Percentiles rank a stretch among this genome's conserved stretches.
These are phyloP conservation scores for Coptodon bakossiorum DNA, from an alignment of 2,113 vertebrate genomes.

Conservation along the genomic window DNA sequence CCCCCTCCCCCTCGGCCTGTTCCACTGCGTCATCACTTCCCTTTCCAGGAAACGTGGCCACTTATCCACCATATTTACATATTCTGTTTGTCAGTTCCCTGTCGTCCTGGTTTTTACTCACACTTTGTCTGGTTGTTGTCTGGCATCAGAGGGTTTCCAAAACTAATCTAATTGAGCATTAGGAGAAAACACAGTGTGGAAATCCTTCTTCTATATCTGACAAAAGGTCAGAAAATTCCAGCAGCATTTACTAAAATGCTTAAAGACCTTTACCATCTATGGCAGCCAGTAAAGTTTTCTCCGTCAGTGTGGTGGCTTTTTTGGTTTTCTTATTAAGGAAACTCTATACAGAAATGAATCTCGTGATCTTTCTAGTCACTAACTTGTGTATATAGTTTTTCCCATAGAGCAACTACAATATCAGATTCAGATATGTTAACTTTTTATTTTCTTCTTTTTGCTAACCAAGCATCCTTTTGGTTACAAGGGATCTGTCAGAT, in stretches of 20 bases:
- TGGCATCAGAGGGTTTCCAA: neutral
- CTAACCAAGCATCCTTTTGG: neutral
- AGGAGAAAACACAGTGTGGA: neutral
- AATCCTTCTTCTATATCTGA: neutral
- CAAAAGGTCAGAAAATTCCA: neutral
- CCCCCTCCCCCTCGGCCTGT: conserved; percentile 49
- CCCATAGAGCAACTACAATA: neutral
- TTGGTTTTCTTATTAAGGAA: neutral
- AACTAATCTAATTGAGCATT: neutral
- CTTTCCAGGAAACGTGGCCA: conserved; percentile 72
- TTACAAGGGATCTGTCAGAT: neutral
- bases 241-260: neutral
- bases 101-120: neutral
- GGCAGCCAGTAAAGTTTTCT: neutral
- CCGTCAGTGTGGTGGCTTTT: neutral
- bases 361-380: neutral
- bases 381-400: neutral
- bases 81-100: conserved; percentile 21
- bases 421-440: neutral
- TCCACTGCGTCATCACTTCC: conserved; percentile 72
- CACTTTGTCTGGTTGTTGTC: neutral
- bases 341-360: neutral
- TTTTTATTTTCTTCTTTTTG: neutral
- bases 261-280: neutral
- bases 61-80: conserved; percentile 60